Base-by-base conservation (phyloP, 1,140 invertebrate species). In the Dinoponera quadriceps region DNA sequence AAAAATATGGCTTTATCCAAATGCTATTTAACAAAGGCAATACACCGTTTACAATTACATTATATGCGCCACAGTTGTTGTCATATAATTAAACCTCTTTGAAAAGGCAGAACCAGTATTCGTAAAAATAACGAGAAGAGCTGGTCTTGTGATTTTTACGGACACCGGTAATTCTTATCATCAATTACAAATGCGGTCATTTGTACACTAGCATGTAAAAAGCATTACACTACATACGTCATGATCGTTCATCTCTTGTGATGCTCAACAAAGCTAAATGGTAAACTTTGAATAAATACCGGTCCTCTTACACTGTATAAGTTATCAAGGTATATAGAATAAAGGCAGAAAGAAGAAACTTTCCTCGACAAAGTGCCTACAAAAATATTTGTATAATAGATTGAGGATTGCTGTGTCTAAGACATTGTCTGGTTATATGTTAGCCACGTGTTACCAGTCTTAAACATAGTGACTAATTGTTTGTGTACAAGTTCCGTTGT, bases 1-100 rank as follows among this genome's bases (percentile, higher is more conserved):
- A 94, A 94, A 94, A 94, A 94, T 94, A 94, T 94, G 94, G 92
- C 93, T 94, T 93, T 93, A 93, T 93, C 89, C 92, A 89, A 93
- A 93, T 91, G 90, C 91, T 94, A 94, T 92, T 92, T 94, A 93
- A 94, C 92, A 94, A 94, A 93, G 91, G 90, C 91, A 91, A 89
- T 93, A 92, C 85, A 91, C 69, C 88, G 88, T 89, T n/a, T 44
- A 89, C 77, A 86, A 83, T 89, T 89, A 89, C 80, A 72, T 83
- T 85, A 60, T 73, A 60, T 87, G 72, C 81, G 71, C 71, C 72
- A 72, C 25, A 65, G 59, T 51, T 90, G 71, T 88, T 88, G 82
- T 85, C 86, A 73, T 87, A 82, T 87, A 86, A 82, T 89, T 74
- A 90, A 83, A 90, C 88, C 86, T 90, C 85, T 85, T 89, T 83